A percentile compares a stretch with the other conserved stretches of the same genome.
Conservation (phyloP, 2,797 vertebrate genomes). For the Petrocephalus schoutedeni region DNA sequence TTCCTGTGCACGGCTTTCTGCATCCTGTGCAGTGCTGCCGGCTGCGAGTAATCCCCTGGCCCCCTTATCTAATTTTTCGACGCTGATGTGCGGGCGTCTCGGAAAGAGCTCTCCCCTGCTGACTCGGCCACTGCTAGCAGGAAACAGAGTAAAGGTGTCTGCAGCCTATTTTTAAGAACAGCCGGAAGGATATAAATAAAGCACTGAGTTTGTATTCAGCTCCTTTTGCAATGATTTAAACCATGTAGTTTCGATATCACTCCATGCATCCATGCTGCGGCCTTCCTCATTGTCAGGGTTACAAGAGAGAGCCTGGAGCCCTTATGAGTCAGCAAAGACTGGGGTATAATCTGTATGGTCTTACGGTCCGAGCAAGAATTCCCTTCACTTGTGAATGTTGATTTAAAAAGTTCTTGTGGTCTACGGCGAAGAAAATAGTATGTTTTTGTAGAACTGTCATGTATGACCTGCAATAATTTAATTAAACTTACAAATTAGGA, state of each 20-base stretch:
- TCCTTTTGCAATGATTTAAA: not conserved
- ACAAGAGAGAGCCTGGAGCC: not conserved
- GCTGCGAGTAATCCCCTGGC: not conserved
- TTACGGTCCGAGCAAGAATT: not conserved
- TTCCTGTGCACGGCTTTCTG: constrained; percentile 2
- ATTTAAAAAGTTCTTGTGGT: not conserved
- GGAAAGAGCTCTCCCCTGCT: not conserved
- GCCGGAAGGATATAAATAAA: not conserved
- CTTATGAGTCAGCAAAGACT: not conserved
- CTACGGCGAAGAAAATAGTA: not conserved
- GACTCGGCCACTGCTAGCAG: not conserved
- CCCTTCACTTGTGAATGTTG: not conserved
- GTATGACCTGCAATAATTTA: not conserved
- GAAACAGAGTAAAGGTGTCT: not conserved
- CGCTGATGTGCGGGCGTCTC: not conserved
- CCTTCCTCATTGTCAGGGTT: not conserved
- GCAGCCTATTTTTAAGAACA: not conserved
- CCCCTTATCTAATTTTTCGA: not conserved
- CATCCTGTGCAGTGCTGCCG: not conserved
- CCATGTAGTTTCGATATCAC: not conserved
- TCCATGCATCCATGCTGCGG: not conserved
- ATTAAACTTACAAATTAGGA: not conserved
- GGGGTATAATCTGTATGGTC: not conserved
- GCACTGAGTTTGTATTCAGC: not conserved
- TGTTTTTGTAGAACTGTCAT: not conserved